Conservation (phyloP, 1,140 invertebrate genomes). For the Drosophila pectinifera region DNA sequence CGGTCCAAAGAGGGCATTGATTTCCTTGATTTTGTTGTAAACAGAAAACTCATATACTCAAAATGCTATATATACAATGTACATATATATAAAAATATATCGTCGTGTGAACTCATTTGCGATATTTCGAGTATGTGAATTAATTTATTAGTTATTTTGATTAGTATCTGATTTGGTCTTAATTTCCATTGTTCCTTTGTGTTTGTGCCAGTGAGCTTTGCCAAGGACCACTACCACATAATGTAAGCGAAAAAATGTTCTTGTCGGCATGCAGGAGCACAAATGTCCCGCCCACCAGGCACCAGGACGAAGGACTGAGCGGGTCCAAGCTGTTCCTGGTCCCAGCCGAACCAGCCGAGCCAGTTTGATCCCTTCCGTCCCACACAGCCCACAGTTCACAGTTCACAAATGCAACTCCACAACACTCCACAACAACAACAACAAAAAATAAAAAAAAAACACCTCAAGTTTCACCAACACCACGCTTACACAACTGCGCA, state of each 20-base stretch:
- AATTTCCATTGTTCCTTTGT: conserved; percentile 16
- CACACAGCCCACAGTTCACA: conserved; percentile 9
- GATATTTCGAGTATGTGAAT: conserved; percentile 25
- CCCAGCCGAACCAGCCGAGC: conserved; percentile 14
- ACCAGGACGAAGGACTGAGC: conserved; percentile 20
- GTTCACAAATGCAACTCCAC: conserved; percentile 15
- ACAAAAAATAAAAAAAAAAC: conserved; percentile 4
- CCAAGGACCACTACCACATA: conserved; percentile 83
- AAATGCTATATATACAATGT: conserved; percentile 10
- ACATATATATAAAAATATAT: conserved; percentile 9
- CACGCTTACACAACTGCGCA: conserved; percentile 14
- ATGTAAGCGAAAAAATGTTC: conserved; percentile 85
- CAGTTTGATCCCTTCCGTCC: conserved; percentile 20
- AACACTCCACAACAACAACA: conserved; percentile 10
- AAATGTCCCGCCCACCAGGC: conserved; percentile 66
- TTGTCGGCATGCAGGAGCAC: conserved; percentile 84
- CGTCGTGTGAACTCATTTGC: conserved; percentile 18
- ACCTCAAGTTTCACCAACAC: conserved; percentile 11
- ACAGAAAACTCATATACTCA: conserved; percentile 11
- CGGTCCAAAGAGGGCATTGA: background rate
- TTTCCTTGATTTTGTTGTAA: background rate
- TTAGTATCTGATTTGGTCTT: conserved; percentile 18
- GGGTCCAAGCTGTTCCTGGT: conserved; percentile 21
- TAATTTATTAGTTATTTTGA: background rate
- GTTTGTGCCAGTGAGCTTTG: conserved; percentile 58